Evolutionary conservation across 2,113 vertebrate species (phyloP).

Genomic region (Sylvicapra grimmia): DNA sequence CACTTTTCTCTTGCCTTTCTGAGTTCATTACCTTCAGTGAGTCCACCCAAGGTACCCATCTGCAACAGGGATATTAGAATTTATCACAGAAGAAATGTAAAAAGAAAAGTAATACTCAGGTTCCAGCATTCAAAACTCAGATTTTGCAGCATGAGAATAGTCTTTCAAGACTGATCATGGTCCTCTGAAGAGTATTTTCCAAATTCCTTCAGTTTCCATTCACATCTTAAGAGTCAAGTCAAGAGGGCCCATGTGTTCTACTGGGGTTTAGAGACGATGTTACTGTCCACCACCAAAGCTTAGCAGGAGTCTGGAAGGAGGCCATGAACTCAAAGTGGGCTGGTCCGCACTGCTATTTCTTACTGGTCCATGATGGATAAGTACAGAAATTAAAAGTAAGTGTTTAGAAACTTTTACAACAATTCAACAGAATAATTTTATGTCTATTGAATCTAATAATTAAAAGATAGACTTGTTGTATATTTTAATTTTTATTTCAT

Average conservation of each 20-base stretch:
- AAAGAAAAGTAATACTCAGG: not conserved
- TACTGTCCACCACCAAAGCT: not conserved
- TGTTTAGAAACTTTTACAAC: not conserved
- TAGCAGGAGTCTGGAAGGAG: not conserved
- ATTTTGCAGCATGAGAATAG: not conserved
- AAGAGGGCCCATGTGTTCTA: not conserved
- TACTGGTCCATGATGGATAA: not conserved
- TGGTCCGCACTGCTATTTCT: not conserved
- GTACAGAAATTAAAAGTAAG: not conserved
- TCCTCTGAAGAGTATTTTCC: not conserved
- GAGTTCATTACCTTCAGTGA: not conserved
- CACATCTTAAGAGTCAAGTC: not conserved
- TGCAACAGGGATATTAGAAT: not conserved
- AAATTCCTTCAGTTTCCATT: not conserved
- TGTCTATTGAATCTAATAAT: not conserved
- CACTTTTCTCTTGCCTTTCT: constrained; percentile 10
- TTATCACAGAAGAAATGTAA: constrained; percentile 20
- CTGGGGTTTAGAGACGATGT: not conserved
- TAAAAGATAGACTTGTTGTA: not conserved
- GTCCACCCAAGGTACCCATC: not conserved
- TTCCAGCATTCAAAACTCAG: not conserved
- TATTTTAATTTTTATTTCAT: constrained; percentile 18
- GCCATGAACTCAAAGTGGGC: not conserved
- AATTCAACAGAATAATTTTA: not conserved
- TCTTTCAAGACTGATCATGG: not conserved